Percentiles rank a stretch among this genome's conserved stretches.
Evolutionary conservation across 2,888 invertebrate species (phyloP).

Genomic region (Epistrophella euchroma): DNA sequence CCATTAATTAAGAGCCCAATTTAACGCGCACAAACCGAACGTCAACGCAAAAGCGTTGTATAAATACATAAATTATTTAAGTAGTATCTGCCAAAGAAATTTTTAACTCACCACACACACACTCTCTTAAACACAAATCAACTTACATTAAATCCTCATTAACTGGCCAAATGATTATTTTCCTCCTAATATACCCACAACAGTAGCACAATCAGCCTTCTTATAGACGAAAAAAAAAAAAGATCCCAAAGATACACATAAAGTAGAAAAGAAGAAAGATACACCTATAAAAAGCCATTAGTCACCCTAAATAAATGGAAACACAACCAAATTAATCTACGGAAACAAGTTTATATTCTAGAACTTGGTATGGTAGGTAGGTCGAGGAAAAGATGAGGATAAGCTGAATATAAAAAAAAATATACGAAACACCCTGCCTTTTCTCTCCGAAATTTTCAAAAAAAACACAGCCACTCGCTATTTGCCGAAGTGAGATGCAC

Average conservation of each 20-base stretch:
- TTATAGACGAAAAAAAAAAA: background rate
- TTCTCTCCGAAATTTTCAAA: conserved; percentile 11
- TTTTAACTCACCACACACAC: conserved; percentile 57
- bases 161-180: conserved; percentile 75
- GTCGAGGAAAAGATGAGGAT: background rate
- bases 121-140: conserved; percentile 66
- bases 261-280: background rate
- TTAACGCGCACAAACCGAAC: conserved; percentile 77
- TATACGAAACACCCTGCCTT: conserved; percentile 9
- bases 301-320: conserved; percentile 76
- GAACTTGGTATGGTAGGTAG: conserved; percentile 1
- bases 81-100: conserved; percentile 6
- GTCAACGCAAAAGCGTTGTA: background rate
- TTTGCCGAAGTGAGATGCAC: conserved; percentile 56
- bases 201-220: conserved; percentile 37
- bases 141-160: conserved; percentile 77
- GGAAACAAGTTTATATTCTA: conserved; percentile 74
- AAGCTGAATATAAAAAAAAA: background rate
- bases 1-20: conserved; percentile 78
- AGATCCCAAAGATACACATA: conserved; percentile 45
- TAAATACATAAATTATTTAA: conserved; percentile 9
- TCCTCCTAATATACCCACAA: conserved; percentile 12
- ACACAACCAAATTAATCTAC: conserved; percentile 75
- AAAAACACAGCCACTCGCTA: background rate
- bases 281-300: conserved; percentile 63